Conservation (phyloP, 2,888 invertebrate species). For the Actias luna region DNA sequence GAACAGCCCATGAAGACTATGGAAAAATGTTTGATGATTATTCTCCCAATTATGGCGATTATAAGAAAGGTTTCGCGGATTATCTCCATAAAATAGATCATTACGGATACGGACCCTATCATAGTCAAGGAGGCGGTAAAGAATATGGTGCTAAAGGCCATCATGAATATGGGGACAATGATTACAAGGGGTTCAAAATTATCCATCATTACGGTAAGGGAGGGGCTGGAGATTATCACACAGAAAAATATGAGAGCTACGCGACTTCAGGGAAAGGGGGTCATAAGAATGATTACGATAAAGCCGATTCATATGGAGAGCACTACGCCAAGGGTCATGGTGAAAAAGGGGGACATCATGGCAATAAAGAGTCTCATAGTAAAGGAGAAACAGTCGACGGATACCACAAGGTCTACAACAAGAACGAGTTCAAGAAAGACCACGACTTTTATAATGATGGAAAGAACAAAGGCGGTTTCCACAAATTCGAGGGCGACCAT, state of each 20-base stretch:
- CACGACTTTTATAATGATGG: conserved; percentile 86
- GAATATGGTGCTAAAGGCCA: conserved; percentile 66
- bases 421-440: conserved; percentile 87
- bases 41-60: conserved; percentile 57
- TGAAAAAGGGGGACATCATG: conserved; percentile 78
- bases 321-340: conserved; percentile 75
- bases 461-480: conserved; percentile 81
- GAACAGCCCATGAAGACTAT: conserved; percentile 60
- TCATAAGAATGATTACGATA: conserved; percentile 76
- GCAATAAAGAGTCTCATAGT: conserved; percentile 75
- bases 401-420: conserved; percentile 85
- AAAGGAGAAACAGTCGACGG: conserved; percentile 85
- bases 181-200: conserved; percentile 74
- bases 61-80: conserved; percentile 59
- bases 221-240: conserved; percentile 77
- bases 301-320: conserved; percentile 73
- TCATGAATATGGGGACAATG: conserved; percentile 75
- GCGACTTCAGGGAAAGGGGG: conserved; percentile 76
- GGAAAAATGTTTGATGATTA: conserved; percentile 56
- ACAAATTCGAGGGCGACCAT: conserved; percentile 80
- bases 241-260: conserved; percentile 76
- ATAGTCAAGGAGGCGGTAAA: conserved; percentile 62
- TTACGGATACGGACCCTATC: conserved; percentile 51
- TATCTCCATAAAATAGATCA: conserved; percentile 57
- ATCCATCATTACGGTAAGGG: conserved; percentile 78